Evolutionary conservation across 1,140 invertebrate genomes (phyloP), one percentile per base, ranked within the genome.

Genomic region (Pseudomyrmex pallidus): DNA sequence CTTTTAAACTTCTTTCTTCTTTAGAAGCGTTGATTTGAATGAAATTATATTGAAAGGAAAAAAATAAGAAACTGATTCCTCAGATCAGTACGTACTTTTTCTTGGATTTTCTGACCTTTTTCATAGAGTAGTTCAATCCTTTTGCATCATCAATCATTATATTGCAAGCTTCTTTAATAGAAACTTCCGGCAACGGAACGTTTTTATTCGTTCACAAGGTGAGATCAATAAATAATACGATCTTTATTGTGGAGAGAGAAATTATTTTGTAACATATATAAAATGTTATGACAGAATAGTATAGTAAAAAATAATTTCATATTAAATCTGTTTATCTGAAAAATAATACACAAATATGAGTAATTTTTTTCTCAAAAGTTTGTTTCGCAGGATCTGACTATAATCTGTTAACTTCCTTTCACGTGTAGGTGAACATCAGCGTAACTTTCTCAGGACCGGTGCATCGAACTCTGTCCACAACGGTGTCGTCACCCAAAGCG

Each of bases 361-460:
- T 46, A 25, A 62, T 74, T 50, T 50, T 62, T 74, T 61, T 44
- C 2, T 44, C 44, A 57, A 72, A 20, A 57, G 17, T 9, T 56
- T 17, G n/a, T 12, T 61, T 17, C 4, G 2, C n/a, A 12, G 12
- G 15, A 46, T n/a, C 46, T 15, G 7, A 48, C 13, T 44, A n/a
- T 46, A 59, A 74, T 74, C 22, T 15, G 12, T 46, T 35, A 35
- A 68, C 20, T 59, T 72, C 25, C 0, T 59, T 48, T 35, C 25
- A 62, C 17, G 20, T 35, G 56, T 68, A 94, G 94, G 44, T 92
- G 1, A 93, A 94, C 70, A 91, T 93, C 63, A 93, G 84, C 17
- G 48, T 94, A 44, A 91, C 90, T 61, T 93, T 94, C 46, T 74
- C 90, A 8, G 94, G 93, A 12, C 93, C 94, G 0, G 91, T 93